Base-by-base conservation (phyloP, 2,888 invertebrate genomes). In the Drosophila formosana region DNA sequence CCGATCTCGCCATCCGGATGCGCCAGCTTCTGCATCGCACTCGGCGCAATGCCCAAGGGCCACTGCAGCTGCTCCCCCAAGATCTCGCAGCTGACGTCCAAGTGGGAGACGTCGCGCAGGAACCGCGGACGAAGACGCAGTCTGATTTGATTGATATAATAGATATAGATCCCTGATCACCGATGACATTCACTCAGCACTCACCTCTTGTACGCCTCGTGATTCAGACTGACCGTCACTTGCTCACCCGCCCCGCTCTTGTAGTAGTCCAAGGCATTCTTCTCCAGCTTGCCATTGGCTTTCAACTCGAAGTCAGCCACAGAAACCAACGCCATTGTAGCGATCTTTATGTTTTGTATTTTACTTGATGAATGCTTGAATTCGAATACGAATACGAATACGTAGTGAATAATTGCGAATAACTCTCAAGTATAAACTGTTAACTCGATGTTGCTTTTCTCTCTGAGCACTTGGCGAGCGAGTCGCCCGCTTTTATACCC, bases 11-110 rank as follows among this genome's bases (percentile, higher is more conserved):
- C 98, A 18, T 97, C 96, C 0, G 96, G 95, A 93, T 98, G 97
- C 0, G 98, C 98, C 96, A 98, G 95, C 84, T 94, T 94, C 91
- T 98, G 98, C 96, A 98, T 97, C 0, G 98, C 98, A 1, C 97
- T 96, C 0, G 98, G 98, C 0, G 98, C 95, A 68, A 98, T 94
- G 7, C 97, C 98, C 39, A 97, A 90, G 0, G 97, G 97, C 93
- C 96, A 95, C 1, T 95, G 93, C 1, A 97, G 93, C 64, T 93
- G 93, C 34, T 94, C 91, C 0, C 96, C 96, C 26, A 97, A 92
- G 39, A 96, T 92, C 1, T 92, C 93, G 0, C 95, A 95, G 5
- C 93, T 93, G 32, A 95, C 93, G 82, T 95, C 94, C 80, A 95
- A 92, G 18, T 93, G 92, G 0, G 95, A 94, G 2, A 97, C 96